A percentile compares a stretch with the other conserved stretches of the same genome.
Evolutionary conservation across 2,113 vertebrate species (phyloP).

Genomic region (Elaphurus davidianus): DNA sequence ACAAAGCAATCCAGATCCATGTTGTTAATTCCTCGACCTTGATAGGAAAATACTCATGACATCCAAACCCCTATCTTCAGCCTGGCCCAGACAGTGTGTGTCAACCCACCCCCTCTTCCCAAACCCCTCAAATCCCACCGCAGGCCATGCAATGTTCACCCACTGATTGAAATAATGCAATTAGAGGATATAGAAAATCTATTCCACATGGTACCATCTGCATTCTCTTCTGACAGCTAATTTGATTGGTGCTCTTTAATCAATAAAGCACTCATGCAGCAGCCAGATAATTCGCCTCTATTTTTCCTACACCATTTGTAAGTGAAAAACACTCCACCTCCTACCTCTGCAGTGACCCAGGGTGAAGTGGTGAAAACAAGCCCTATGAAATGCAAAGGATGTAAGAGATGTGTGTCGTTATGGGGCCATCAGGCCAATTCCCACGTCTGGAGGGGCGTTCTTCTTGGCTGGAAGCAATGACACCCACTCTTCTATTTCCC

Average conservation of each 20-base stretch:
- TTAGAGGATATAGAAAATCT: constrained; percentile 59
- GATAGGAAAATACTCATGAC: constrained; percentile 13
- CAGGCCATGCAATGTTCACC: constrained; percentile 17
- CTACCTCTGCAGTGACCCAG: background rate
- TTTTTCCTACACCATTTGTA: constrained; percentile 47
- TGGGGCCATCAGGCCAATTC: background rate
- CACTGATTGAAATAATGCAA: constrained; percentile 57
- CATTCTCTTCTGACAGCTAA: constrained; percentile 62
- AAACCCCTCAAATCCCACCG: background rate
- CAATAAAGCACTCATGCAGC: constrained; percentile 57
- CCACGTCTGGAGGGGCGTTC: background rate
- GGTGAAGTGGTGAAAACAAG: background rate
- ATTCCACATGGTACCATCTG: constrained; percentile 21
- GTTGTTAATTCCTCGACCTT: constrained; percentile 28
- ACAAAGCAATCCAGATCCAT: background rate
- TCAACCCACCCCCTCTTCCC: background rate
- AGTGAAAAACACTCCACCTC: background rate
- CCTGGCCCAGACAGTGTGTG: background rate
- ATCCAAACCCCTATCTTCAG: background rate
- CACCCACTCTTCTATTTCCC: background rate
- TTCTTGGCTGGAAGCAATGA: background rate
- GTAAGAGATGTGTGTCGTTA: no score
- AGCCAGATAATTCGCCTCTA: constrained; percentile 32
- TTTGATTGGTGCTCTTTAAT: constrained; percentile 57
- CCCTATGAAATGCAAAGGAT: background rate